Evolutionary conservation across 2,113 vertebrate species (phyloP), one percentile per base, ranked within the genome.

Genomic region (Climacteris rufus): DNA sequence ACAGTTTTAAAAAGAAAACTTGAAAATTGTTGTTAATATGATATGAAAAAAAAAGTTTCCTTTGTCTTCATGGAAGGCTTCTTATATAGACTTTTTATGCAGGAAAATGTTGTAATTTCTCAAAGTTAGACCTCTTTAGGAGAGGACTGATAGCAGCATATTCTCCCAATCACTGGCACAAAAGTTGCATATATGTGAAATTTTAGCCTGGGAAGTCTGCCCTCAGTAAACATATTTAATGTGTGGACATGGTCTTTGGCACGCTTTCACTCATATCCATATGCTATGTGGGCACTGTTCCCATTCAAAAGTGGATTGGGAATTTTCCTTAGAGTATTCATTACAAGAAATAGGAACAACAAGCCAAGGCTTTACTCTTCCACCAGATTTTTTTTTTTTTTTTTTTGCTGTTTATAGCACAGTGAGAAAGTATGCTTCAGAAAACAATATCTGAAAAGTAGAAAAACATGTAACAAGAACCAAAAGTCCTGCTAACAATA

Each of bases 191-290:
- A 74, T 60, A 63, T 83, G 75, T 86, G 77, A 96, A 91, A 96
- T 97, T 95, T 96, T 93, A 94, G 60, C 40, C 69, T 96, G 92
- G 90, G 81, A 98, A 88, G 15, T 75, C 33, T 97, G 88, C 94
- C 95, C 66, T 97, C 52, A 69, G 87, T 91, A 96, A 97, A 90
- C 2, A 35, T 49, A 90, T 93, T 94, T 95, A 89, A 90, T 72
- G 39, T 65, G 69, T 87, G 88, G 96, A 87, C 93, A 65, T 30
- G 52, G n/a, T 85, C 82, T 91, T 91, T 86, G 94, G 77, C 82
- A 64, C 56, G 54, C 64, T 94, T 64, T 74, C 42, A 60, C 8
- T 95, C 80, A 61, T 3, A 61, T 42, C 95, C 96, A 96, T 97
- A 96, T 98, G 94, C 90, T 93, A 4, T 7, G 6, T 65, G 96